Evolutionary conservation across 92 coral and sea anemone genomes (phyloP), one percentile per base, ranked within the genome.

Genomic region (Porites lobata): DNA sequence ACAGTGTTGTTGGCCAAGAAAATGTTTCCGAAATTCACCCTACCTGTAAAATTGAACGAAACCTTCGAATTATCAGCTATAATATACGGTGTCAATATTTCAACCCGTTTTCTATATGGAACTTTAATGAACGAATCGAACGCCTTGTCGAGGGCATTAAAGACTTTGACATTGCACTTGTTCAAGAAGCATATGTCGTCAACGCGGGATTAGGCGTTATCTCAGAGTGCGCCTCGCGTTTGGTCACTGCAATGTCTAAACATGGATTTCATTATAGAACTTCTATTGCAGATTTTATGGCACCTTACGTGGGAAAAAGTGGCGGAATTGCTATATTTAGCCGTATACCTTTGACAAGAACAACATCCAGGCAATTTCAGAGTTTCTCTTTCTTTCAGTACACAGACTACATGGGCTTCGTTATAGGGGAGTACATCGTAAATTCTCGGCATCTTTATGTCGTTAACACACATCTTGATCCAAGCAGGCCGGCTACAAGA

Each of bases 251-350:
- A 20, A 94, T 96, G 96, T 43, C 50, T 17, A 76, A 78, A 58
- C 92, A 81, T 59, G 94, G 95, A 9, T 96, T 96, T 87, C 72
- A 32, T 32, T 92, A 91, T 86, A 72, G 88, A 52, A 85, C 82
- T 22, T 87, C 90, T 57, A 63, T 92, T 1, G 69, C 77, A 43
- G 92, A 87, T 50, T 85, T 93, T 50, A 83, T 91, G 10, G 94
- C 98, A 1, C 78, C 86, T 32, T 66, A 79, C 2, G 38, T 94
- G 51, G 95, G 98, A 2, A 92, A 96, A 29, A 85, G 74, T 38
- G 91, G 78, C 64, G 98, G 96, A 17, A 63, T 96, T 18, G 90
- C 90, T 71, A 92, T 92, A 14, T 96, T 94, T 29, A 96, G 98
- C 75, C 92, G 91, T 69, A 72, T 92, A 18, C 96, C 94, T 32